Base-by-base conservation (phyloP, 2,888 invertebrate species). In the Clostera curtula region DNA sequence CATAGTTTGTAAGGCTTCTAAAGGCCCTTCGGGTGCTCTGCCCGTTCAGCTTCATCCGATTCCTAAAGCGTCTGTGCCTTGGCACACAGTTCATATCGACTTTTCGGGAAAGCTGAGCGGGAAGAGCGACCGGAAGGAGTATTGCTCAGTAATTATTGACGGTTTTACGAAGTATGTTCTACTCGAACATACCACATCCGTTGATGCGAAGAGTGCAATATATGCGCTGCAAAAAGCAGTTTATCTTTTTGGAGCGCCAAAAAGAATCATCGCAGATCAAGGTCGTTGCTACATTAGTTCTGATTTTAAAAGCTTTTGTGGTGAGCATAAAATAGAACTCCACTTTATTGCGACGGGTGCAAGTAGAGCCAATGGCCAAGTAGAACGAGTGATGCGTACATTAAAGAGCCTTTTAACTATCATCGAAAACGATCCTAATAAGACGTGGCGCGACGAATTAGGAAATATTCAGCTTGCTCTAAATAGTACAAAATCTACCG, bases 1-100 rank as follows among this genome's bases (percentile, higher is more conserved):
- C 8, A 25, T 49, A 1, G 15, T 43, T 2, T 48, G 52, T 11
- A 48, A 45, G 27, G 32, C 40, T 2, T 44, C 44, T 0, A 50
- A 49, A 23, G 40, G 39, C 1, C 16, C 20, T 0, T 46, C 50
- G 0, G 50, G 48, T 2, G 43, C 40, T 5, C 31, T 36, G 5
- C 43, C 27, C 4, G 33, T 40, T 1, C 19, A 16, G 5, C 24
- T 49, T 1, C 49, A 53, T 11, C 40, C 49, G 0, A 53, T 51
- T 5, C 44, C 28, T 1, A 36, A 34, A 24, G 17, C n/a, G 7
- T 10, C 24, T 6, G 8, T 10, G 3, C 24, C 24, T 2, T n/a
- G n/a, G n/a, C n/a, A n/a, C n/a, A n/a, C n/a, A n/a, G 12, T 24
- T 4, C 24, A 24, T 12, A 17, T 24, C 7, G 24, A 24, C n/a